Evolutionary conservation across 2,888 invertebrate genomes (phyloP).

Genomic region (Rotaria magnacalcarata): DNA sequence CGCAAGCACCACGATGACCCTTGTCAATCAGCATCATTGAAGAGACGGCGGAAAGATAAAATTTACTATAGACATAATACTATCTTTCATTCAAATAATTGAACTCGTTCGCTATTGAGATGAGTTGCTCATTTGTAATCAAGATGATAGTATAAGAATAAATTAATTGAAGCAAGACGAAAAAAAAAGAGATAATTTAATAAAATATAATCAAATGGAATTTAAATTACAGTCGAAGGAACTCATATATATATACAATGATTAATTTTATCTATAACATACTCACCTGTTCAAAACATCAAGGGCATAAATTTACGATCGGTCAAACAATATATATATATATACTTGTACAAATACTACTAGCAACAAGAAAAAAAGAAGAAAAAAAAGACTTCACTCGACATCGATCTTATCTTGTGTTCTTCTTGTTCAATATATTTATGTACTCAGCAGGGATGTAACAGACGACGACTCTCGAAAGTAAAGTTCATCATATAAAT

Average conservation of each 20-base stretch:
- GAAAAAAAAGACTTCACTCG: background rate
- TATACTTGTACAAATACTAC: background rate
- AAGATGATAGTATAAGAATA: background rate
- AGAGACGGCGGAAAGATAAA: slow-evolving; percentile 26
- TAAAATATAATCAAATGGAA: background rate
- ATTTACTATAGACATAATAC: background rate
- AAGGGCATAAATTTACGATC: background rate
- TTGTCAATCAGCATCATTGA: background rate
- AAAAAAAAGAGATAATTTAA: slow-evolving; percentile 1
- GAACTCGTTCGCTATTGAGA: background rate
- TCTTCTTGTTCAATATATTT: slow-evolving; percentile 3
- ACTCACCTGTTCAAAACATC: background rate
- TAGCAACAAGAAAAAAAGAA: background rate
- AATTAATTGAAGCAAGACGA: slow-evolving; percentile 6
- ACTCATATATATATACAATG: background rate
- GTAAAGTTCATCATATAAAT: background rate
- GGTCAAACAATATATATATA: background rate
- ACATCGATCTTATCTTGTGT: slow-evolving; percentile 6
- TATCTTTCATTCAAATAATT: slow-evolving; percentile 5
- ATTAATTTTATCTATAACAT: background rate
- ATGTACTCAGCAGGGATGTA: background rate
- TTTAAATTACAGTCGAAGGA: background rate
- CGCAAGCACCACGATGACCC: background rate
- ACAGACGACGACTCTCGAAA: slow-evolving; percentile 16
- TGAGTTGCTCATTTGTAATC: slow-evolving; percentile 7